Base-by-base conservation (phyloP, 2,888 invertebrate genomes). In the Adineta ricciae region DNA sequence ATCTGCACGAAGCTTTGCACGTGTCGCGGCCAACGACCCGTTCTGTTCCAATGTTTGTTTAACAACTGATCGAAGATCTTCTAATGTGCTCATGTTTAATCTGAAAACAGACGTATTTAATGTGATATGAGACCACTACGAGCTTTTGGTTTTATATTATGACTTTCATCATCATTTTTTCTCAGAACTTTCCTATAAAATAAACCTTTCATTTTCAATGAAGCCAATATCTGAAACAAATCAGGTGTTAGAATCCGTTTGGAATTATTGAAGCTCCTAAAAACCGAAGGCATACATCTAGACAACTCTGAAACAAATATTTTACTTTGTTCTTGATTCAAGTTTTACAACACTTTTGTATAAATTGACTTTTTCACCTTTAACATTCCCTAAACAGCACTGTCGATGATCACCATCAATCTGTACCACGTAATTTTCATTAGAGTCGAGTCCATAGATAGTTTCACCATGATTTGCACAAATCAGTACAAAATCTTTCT, bases 1-100 rank as follows among this genome's bases (percentile, higher is more conserved):
- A 24, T 78, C 78, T 11, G 78, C 38, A 41, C 78, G 78, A 24
- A 78, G 41, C 41, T 78, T 78, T n/a, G 78, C 78, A 78, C 78
- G 78, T 41, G 41, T 38, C n/a, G 38, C 41, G 1, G 78, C 38
- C 41, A 78, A 41, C 24, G 78, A n/a, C 24, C 78, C 78, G 14
- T 78, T 78, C n/a, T 41, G 38, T 78, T 78, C 78, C 2, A 78
- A 19, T 38, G 78, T 41, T 19, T 78, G 38, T 41, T 78, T 78
- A 24, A 78, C 41, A 41, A n/a, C 78, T 41, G 41, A 41, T 41
- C 78, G 78, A 41, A 78, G 41, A 78, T 78, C 78, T 41, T 78
- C 78, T 24, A 78, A 19, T 41, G 78, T 78, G n/a, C 41, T 78
- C 78, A 78, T 78, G 14, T 78, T 78, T 3, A 3, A 78, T 78